Conservation (phyloP, 2,888 invertebrate genomes). For the Spisula subtruncata region DNA sequence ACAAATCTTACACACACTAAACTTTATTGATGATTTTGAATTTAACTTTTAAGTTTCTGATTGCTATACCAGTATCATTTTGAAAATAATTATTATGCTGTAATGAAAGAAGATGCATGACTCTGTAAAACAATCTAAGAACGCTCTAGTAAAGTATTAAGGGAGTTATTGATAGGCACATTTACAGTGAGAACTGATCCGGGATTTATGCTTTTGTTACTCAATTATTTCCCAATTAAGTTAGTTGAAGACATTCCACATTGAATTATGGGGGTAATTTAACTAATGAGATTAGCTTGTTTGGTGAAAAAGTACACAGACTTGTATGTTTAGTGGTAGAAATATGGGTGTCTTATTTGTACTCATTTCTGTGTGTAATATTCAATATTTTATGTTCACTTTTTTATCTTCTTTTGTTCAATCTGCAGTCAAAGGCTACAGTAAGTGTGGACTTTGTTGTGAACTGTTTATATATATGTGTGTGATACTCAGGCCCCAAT, state of each 20-base stretch:
- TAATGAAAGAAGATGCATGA: neutral
- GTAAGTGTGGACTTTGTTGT: conserved; percentile 70
- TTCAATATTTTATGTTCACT: conserved; percentile 45
- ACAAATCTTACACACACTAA: too few relatives aligned
- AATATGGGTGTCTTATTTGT: neutral
- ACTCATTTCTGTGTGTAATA: conserved; percentile 34
- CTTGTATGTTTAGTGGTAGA: neutral
- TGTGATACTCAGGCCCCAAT: conserved; percentile 25
- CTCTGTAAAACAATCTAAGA: neutral
- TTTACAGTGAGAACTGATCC: neutral
- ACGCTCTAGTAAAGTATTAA: neutral
- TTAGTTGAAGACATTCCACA: neutral
- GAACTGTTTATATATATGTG: conserved; percentile 35
- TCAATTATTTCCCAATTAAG: conserved; percentile 22
- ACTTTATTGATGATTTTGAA: too few relatives aligned
- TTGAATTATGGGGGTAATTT: neutral
- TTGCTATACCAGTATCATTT: neutral
- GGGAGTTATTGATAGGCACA: neutral
- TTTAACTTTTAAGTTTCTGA: too few relatives aligned
- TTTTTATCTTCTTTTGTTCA: conserved; percentile 53
- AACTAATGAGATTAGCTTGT: neutral
- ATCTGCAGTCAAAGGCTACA: conserved; percentile 73
- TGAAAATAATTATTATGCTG: neutral
- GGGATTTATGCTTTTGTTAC: neutral
- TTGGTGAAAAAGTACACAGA: neutral